phyloP scores from a whole-genome alignment of 2,113 vertebrate genomes.

The Paradisaea rubra region DNA sequence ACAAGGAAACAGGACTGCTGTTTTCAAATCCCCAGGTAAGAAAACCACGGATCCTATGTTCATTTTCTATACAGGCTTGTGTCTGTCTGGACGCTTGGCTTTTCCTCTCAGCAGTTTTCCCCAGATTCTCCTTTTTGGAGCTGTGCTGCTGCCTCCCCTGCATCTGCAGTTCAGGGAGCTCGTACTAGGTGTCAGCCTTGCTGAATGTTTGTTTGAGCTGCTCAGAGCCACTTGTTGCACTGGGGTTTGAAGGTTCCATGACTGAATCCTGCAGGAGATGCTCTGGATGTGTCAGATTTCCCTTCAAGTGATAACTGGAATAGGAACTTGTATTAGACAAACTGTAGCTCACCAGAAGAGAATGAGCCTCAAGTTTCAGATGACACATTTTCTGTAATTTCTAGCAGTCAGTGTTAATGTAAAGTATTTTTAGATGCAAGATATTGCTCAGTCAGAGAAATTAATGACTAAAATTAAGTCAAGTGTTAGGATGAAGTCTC shows the following conservation, averaged over 20 bases:
- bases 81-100: not conserved
- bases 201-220: not conserved
- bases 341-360: not conserved
- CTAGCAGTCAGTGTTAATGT: not conserved
- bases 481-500: not conserved
- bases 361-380: not conserved
- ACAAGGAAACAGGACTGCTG: slow-evolving; percentile 83
- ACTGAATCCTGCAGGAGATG: not conserved
- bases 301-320: not conserved
- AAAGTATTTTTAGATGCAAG: not conserved
- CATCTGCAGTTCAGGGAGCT: not conserved
- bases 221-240: not conserved
- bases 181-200: slow-evolving; percentile 35
- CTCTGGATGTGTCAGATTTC: fast-evolving
- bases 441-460: not conserved
- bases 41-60: fast-evolving
- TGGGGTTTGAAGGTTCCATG: not conserved
- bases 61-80: fast-evolving
- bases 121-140: not conserved
- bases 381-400: not conserved
- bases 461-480: not conserved
- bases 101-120: not conserved
- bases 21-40: slow-evolving; percentile 85
- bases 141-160: not conserved
- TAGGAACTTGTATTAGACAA: fast-evolving